A percentile compares a stretch with the other conserved stretches of the same genome.
These are phyloP conservation scores for Sigmodon hispidus DNA, from an alignment of 2,113 vertebrate species.

Conservation along the genomic window DNA sequence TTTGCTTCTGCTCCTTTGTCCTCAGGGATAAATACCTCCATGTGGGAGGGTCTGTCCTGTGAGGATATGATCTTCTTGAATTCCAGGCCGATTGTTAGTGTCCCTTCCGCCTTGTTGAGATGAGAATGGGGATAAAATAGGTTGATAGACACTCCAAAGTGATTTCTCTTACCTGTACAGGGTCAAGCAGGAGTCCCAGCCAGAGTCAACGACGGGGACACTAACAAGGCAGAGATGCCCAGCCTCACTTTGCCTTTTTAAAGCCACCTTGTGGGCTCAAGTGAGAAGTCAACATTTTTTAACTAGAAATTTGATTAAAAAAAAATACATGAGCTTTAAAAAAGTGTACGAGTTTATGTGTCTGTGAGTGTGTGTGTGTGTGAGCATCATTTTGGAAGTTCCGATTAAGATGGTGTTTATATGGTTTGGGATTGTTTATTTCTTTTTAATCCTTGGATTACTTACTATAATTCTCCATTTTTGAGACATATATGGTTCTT, in stretches of 20 bases:
- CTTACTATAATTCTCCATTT: neutral
- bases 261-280: too few species aligned
- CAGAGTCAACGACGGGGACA: neutral
- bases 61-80: neutral
- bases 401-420: neutral
- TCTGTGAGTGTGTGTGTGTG: neutral
- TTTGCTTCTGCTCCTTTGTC: neutral
- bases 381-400: neutral
- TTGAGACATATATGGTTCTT: neutral
- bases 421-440: neutral
- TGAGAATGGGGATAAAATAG: neutral
- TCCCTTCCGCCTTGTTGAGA: neutral
- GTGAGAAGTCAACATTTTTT: neutral
- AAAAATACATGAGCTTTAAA: neutral
- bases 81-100: too few species aligned
- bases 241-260: neutral
- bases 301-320: conserved; percentile 9
- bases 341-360: too few species aligned
- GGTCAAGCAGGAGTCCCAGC: neutral
- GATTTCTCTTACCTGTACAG: neutral
- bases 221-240: neutral
- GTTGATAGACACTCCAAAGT: neutral
- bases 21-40: neutral
- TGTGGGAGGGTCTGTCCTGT: neutral
- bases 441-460: neutral